Evolutionary conservation across 92 coral and sea anemone genomes (phyloP).

Genomic region (Porites rus): DNA sequence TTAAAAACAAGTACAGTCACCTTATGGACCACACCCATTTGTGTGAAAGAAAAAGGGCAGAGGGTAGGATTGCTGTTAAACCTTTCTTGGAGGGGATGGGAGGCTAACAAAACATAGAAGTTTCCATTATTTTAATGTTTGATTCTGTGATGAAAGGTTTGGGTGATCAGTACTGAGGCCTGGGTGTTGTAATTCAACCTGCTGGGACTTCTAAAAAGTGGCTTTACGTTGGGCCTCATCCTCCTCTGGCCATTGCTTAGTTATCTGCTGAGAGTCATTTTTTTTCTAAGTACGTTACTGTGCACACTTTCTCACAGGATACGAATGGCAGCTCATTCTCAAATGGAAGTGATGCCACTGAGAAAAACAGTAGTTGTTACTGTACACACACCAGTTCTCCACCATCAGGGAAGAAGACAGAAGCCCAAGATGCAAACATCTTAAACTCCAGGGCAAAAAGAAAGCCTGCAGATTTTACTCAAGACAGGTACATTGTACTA

Average conservation of each 20-base stretch:
- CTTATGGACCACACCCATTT: too few species aligned
- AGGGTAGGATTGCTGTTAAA: too few species aligned
- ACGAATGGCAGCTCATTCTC: conserved; percentile 22
- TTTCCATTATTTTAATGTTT: background rate
- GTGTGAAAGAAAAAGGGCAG: too few species aligned
- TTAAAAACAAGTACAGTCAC: too few species aligned
- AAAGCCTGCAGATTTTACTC: conserved; percentile 21
- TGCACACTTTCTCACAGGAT: conserved; percentile 8
- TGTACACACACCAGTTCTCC: conserved; percentile 32
- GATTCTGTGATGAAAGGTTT: background rate
- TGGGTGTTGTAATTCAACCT: too few species aligned
- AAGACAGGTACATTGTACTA: conserved; percentile 18
- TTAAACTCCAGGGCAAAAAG: conserved; percentile 31
- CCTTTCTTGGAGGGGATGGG: too few species aligned
- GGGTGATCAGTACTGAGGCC: too few species aligned
- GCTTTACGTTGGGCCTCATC: too few species aligned
- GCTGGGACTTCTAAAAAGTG: too few species aligned
- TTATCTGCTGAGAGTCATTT: too few species aligned
- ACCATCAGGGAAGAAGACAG: conserved; percentile 16
- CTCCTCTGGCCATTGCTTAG: too few species aligned
- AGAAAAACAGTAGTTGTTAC: conserved; percentile 25
- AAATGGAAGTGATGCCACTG: conserved; percentile 8
- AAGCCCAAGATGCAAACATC: conserved; percentile 32
- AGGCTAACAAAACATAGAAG: too few species aligned
- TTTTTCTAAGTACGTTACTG: background rate